Base-by-base conservation (phyloP, 1,140 invertebrate genomes). In the Harlomillsia oculata region DNA sequence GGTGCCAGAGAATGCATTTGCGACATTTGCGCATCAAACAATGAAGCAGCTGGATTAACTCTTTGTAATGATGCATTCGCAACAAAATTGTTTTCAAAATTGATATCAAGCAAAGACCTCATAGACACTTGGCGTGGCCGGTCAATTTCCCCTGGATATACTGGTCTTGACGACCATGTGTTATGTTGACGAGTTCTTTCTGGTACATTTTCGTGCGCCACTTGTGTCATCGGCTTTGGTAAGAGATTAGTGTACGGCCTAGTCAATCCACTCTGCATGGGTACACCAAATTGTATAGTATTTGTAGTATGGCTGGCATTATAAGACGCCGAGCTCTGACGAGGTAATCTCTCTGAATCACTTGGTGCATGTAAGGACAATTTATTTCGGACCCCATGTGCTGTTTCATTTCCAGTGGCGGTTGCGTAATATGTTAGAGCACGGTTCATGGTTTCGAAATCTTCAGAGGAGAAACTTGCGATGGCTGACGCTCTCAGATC, bases 141-240 rank as follows among this genome's bases (percentile, higher is more conserved):
- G 29, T 14, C 28, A 21, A 30, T 9, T 25, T 25, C 21, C 28
- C 6, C 28, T 32, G 29, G 45, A 48, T 18, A 20, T 32, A 34
- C n/a, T n/a, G n/a, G n/a, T n/a, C n/a, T n/a, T n/a, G n/a, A n/a
- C n/a, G n/a, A n/a, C n/a, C n/a, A n/a, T n/a, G n/a, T n/a, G n/a
- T n/a, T n/a, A n/a, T n/a, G n/a, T n/a, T n/a, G n/a, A n/a, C n/a
- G 45, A 23, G 13, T 48, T 32, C 20, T 18, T 32, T 32, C 23
- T 28, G 28, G 29, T 21, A 32, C 40, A 13, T 30, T 32, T 16
- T 40, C 53, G 46, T 43, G 45, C 46, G 46, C 53, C 53, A 43
- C 53, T 23, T 55, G 40, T 26, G 43, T 46, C 23, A 46, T 26
- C 16, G 23, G 23, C 14, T 46, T 26, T 25, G 13, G 43, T 14